Base-by-base conservation (phyloP, 2,113 vertebrate genomes). In the Sula dactylatra region DNA sequence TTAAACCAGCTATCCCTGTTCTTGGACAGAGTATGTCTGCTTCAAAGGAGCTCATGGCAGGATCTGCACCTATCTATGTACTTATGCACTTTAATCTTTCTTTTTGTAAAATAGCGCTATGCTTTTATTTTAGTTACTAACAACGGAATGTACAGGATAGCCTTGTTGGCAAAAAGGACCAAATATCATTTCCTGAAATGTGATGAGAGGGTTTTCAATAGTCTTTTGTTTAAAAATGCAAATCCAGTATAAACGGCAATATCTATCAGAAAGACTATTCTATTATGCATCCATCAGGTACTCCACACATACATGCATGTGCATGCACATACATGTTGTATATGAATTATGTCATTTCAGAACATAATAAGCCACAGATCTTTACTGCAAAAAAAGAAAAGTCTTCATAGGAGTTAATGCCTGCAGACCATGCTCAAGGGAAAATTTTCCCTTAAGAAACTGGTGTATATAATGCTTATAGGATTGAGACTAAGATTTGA, bases 51-150 rank as follows among this genome's bases (percentile, higher is more conserved):
- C 79, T 94, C 76, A 2, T 17, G 81, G 84, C 70, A 94, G 87
- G 70, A 59, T 62, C 86, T 90, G 82, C 86, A 94, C 96, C 89
- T 94, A 88, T 94, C 96, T 95, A n/a, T 96, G 93, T 98, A 97
- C 88, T 98, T 97, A 96, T 38, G 98, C 98, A 98, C 98, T 98
- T 98, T 98, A 98, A 92, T 88, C 95, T 96, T 97, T 95, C 86
- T 86, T 90, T 96, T 40, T 92, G 81, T 93, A 95, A 95, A 93
- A 70, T 88, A 93, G 82, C 25, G 80, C 55, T 93, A 61, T 49
- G 79, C 76, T 93, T 90, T 72, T 32, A 45, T 95, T 97, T 97
- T 91, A 94, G 90, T 95, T 92, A 91, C 93, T 73, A 84, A 86
- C 25, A 83, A 64, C 36, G 64, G 96, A 97, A 91, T 94, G 96